phyloP scores from a whole-genome alignment of 2,888 invertebrate genomes.

The Stenurella melanura region DNA sequence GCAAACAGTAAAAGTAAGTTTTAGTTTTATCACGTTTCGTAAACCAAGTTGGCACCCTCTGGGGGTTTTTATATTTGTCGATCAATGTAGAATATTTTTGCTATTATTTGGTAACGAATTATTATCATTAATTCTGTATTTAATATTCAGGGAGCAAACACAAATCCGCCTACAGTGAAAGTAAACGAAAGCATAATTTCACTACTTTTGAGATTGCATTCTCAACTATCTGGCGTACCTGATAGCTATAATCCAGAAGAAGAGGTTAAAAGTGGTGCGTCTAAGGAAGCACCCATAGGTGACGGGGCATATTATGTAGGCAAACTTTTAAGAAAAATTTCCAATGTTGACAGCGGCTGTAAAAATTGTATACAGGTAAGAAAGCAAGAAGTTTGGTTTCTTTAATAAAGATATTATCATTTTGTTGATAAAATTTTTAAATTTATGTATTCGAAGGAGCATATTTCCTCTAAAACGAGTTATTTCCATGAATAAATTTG shows the following conservation, averaged over 20 bases:
- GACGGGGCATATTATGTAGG: conserved; percentile 93
- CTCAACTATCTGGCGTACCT: conserved; percentile 87
- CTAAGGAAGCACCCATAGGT: conserved; percentile 77
- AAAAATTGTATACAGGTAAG: conserved; percentile 77
- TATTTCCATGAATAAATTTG: too few relatives aligned
- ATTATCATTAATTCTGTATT: background rate
- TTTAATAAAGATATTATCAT: background rate
- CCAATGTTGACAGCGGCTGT: conserved; percentile 82
- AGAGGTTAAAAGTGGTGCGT: conserved; percentile 64
- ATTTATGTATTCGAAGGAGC: too few relatives aligned
- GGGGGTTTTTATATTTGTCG: too few relatives aligned
- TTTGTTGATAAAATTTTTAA: background rate
- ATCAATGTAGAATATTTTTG: too few relatives aligned
- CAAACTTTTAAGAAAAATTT: conserved; percentile 85
- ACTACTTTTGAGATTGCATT: conserved; percentile 91
- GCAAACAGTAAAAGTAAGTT: conserved; percentile 64
- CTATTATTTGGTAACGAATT: too few relatives aligned
- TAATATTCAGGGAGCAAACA: conserved; percentile 59
- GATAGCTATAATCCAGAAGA: conserved; percentile 81
- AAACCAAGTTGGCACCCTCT: too few relatives aligned
- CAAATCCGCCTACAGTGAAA: conserved; percentile 68
- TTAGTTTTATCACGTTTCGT: conserved; percentile 2
- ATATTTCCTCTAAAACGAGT: too few relatives aligned
- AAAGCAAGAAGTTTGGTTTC: background rate
- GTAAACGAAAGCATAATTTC: conserved; percentile 94